phyloP scores from a whole-genome alignment of 2,113 vertebrate species.

The Notarius lentiginosus region DNA sequence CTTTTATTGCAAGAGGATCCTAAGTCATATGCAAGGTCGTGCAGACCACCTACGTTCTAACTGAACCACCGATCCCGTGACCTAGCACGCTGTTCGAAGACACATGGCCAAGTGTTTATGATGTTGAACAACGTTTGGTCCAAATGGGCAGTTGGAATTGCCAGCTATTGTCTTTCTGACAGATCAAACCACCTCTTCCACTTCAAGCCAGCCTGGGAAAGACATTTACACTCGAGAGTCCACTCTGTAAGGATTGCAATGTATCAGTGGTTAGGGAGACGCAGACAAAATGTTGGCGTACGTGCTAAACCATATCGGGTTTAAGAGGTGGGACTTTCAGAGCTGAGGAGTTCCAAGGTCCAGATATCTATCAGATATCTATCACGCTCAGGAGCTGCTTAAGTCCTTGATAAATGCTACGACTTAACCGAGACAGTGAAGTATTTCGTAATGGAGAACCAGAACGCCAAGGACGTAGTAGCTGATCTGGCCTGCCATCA shows the following conservation, averaged over 20 bases:
- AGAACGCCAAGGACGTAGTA: too few relatives aligned
- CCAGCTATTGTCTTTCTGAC: slow-evolving; percentile 7
- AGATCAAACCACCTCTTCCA: not conserved
- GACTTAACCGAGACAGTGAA: not conserved
- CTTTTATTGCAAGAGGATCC: not conserved
- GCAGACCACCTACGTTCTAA: not conserved
- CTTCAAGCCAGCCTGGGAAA: slow-evolving; percentile 12
- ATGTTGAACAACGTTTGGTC: not conserved
- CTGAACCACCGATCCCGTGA: not conserved
- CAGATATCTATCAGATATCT: not conserved
- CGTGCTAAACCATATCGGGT: not conserved
- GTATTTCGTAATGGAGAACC: not conserved
- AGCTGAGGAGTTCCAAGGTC: not conserved
- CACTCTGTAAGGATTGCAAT: not conserved
- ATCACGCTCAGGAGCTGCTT: not conserved
- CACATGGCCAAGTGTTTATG: not conserved
- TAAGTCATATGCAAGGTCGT: not conserved
- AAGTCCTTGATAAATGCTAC: not conserved
- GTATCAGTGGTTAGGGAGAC: too few relatives aligned
- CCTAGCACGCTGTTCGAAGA: not conserved
- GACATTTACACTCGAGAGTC: not conserved
- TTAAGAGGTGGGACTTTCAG: not conserved
- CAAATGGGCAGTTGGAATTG: slow-evolving; percentile 28
- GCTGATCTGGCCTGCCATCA: too few relatives aligned
- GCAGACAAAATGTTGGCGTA: not conserved